Evolutionary conservation across 2,888 invertebrate species (phyloP).

Genomic region (Drosophila meridionalis): DNA sequence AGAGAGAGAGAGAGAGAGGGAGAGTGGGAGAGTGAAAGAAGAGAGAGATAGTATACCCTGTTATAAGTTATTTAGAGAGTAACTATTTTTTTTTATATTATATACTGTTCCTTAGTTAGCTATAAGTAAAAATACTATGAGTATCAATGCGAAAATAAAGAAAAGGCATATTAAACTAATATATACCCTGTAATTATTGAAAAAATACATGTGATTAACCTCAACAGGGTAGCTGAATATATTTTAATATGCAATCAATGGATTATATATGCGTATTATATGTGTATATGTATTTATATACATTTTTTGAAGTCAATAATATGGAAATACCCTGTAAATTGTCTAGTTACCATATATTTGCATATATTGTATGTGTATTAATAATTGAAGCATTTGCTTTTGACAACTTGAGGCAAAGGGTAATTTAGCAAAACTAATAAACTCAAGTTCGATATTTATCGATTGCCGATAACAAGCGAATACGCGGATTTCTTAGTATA

Average conservation of each 20-base stretch:
- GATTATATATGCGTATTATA: not conserved
- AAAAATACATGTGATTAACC: not conserved
- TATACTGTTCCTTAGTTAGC: not conserved
- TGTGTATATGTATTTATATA: not conserved
- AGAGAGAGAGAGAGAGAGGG: not conserved
- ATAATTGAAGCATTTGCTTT: no score
- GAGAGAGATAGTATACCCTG: not conserved
- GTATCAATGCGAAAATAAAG: not conserved
- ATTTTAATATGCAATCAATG: not conserved
- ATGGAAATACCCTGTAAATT: not conserved
- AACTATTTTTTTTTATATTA: not conserved
- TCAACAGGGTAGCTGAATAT: not conserved
- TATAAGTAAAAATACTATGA: not conserved
- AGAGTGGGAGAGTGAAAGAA: not conserved
- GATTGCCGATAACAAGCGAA: no score
- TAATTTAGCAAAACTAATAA: no score
- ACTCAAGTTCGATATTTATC: no score
- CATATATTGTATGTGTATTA: no score
- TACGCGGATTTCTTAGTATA: not conserved
- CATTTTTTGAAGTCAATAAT: no score
- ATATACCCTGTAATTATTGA: constrained; percentile 7
- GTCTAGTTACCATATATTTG: not conserved
- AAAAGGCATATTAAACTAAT: no score
- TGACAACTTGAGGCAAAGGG: no score
- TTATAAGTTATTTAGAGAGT: not conserved